Base-by-base conservation (phyloP, 1,140 invertebrate species). In the Drosophila cardini region DNA sequence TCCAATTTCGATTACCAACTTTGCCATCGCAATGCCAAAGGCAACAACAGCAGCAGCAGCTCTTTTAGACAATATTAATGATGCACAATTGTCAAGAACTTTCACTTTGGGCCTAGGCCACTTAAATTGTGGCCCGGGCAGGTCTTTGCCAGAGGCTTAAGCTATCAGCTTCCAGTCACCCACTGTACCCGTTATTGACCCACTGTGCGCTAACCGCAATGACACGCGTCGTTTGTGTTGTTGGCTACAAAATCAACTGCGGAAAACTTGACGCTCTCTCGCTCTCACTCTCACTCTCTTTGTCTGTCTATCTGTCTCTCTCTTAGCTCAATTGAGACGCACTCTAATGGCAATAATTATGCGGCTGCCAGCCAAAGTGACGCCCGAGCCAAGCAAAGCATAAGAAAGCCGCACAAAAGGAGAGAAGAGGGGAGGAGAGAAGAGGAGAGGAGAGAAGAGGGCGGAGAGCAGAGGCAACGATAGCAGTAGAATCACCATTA, bases 301-400 rank as follows among this genome's bases (percentile, higher is more conserved):
- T 21, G 21, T 21, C 21, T 21, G 1, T 2, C 21, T 21, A 3
- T 21, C 21, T 21, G n/a, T n/a, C n/a, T 21, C 34, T 43, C 43
- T 34, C 58, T 56, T 56, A 63, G 65, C 78, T 83, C 76, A 86
- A 86, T 86, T 86, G 83, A 86, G 82, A 81, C 82, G 82, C 82
- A 78, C 82, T 81, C 82, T 86, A 86, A 86, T 86, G 83, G 82
- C 78, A 86, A 86, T 86, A 86, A 86, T 86, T 86, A 86, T 86
- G 78, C 72, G 78, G 76, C 67, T 70, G 61, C 36, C 64, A 79
- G 70, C 77, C 78, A 80, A 68, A 79, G 71, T 72, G 57, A 61
- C 57, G 55, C 68, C 34, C 42, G 5, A 16, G 36, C 55, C 55
- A 16, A 40, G 16, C 5, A 70, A 56, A 45, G 43, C 63, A 58